Evolutionary conservation across 2,113 vertebrate genomes (phyloP).

Genomic region (Neogale vison): DNA sequence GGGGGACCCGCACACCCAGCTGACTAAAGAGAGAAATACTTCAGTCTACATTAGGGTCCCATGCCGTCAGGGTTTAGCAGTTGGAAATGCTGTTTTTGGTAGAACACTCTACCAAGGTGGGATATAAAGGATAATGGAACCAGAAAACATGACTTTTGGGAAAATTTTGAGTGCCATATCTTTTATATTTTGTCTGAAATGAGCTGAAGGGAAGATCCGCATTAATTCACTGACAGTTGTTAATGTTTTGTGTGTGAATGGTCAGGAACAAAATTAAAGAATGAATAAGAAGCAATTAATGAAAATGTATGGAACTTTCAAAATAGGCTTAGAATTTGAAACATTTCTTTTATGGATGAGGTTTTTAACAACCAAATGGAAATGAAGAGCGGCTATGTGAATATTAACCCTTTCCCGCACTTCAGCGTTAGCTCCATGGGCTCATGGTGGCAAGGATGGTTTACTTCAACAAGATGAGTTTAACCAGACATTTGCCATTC

Average conservation of each 20-base stretch:
- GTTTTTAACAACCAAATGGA: neutral
- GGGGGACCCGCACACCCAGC: neutral
- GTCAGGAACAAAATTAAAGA: neutral
- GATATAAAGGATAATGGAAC: neutral
- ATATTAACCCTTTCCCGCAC: neutral
- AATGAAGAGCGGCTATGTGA: neutral
- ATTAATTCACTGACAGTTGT: neutral
- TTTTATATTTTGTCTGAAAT: neutral
- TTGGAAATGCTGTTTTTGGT: neutral
- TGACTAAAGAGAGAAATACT: slow-evolving; percentile 14
- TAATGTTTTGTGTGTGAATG: neutral
- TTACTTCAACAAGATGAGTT: neutral
- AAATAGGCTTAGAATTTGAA: neutral
- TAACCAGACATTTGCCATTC: neutral
- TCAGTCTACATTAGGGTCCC: neutral
- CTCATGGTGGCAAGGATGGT: neutral
- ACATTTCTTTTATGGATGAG: neutral
- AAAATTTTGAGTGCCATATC: neutral
- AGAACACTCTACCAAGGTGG: neutral
- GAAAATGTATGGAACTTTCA: neutral
- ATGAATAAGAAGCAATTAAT: neutral
- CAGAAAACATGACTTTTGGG: neutral
- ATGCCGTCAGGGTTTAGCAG: neutral
- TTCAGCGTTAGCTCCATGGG: neutral
- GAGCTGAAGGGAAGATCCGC: neutral